Conservation (phyloP, 2,113 vertebrate species). For the Aramus guarauna region DNA sequence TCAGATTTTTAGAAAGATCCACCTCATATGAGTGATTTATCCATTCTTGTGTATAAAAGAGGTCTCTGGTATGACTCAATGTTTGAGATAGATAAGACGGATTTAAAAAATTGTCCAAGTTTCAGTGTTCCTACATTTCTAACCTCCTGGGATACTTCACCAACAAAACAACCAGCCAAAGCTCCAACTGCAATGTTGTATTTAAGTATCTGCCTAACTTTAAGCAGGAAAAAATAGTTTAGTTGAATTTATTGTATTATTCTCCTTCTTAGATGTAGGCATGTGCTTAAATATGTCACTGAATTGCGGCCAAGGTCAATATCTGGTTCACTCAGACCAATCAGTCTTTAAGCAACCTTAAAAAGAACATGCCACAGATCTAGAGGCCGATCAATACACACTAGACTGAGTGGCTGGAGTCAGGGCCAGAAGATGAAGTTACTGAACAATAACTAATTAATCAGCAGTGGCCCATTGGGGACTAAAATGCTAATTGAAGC, state of each 20-base stretch:
- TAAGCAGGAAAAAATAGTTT: background rate
- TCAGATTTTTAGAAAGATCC: background rate
- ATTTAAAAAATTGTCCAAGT: background rate
- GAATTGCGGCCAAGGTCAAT: background rate
- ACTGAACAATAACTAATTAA: constrained; percentile 56
- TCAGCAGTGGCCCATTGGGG: background rate
- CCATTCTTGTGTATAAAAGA: background rate
- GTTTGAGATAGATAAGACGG: background rate
- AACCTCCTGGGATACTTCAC: background rate
- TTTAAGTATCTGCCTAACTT: background rate
- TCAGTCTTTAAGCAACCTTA: background rate
- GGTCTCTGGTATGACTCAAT: background rate
- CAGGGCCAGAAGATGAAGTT: constrained; percentile 32
- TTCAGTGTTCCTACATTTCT: background rate
- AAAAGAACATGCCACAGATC: background rate
- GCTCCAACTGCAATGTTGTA: background rate
- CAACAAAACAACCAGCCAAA: background rate
- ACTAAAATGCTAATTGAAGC: constrained; percentile 55
- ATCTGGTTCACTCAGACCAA: background rate
- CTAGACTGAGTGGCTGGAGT: constrained; percentile 27
- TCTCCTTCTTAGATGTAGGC: background rate
- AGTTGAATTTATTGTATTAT: background rate
- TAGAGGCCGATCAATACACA: constrained; percentile 17
- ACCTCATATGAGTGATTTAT: background rate
- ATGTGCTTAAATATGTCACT: background rate